Evolutionary conservation across 1,140 invertebrate genomes (phyloP).

Genomic region (Pseudoatta argentina): DNA sequence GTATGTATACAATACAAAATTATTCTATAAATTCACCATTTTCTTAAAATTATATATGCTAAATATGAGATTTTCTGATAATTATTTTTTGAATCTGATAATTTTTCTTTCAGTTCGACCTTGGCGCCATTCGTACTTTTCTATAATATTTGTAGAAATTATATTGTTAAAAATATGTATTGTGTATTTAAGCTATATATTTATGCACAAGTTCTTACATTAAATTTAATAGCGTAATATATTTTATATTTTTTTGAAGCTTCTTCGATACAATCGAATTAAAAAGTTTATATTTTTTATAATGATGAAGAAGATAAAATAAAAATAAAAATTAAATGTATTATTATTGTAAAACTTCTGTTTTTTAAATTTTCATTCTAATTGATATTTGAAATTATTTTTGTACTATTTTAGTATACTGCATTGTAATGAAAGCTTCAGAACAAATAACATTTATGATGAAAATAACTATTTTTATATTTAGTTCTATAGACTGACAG

Average conservation of each 20-base stretch:
- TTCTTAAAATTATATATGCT: slow-evolving; percentile 8
- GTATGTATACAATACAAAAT: neutral
- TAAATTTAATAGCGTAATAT: slow-evolving; percentile 26
- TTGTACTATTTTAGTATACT: slow-evolving; percentile 54
- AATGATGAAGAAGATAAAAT: slow-evolving; percentile 17
- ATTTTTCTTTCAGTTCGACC: slow-evolving; percentile 45
- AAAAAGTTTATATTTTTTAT: slow-evolving; percentile 18
- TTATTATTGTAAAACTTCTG: slow-evolving; percentile 3
- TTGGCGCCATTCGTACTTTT: slow-evolving; percentile 46
- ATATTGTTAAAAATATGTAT: slow-evolving; percentile 13
- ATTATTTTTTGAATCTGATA: neutral
- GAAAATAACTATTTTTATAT: slow-evolving; percentile 74
- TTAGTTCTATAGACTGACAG: slow-evolving; percentile 54
- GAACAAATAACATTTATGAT: slow-evolving; percentile 47
- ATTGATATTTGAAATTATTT: slow-evolving; percentile 26
- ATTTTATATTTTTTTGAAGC: neutral
- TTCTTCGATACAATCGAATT: neutral
- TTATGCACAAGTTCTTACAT: slow-evolving; percentile 51
- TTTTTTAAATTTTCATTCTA: neutral
- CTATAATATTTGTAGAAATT: slow-evolving; percentile 52
- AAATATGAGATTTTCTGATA: neutral
- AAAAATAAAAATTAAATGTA: slow-evolving; percentile 35
- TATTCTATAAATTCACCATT: neutral
- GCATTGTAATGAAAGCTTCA: slow-evolving; percentile 53
- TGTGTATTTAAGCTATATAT: slow-evolving; percentile 46